Conservation (phyloP, 2,888 invertebrate species). For the Nemurella pictetii region DNA sequence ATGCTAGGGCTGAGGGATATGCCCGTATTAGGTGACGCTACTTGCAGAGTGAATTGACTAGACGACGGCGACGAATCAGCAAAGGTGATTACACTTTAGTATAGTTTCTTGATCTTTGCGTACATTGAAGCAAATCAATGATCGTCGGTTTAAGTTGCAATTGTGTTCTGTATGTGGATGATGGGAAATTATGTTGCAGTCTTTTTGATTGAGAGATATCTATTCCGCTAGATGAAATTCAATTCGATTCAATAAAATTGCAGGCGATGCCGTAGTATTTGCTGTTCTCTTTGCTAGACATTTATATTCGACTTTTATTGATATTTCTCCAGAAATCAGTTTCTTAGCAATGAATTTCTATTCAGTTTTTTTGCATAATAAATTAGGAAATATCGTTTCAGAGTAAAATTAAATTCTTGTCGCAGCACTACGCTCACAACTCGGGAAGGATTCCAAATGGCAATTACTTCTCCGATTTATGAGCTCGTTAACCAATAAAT, state of each 20-base stretch:
- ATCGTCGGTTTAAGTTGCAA: not conserved
- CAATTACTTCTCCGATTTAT: not conserved
- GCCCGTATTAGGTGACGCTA: not conserved
- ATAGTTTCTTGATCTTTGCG: not conserved
- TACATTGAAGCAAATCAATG: not conserved
- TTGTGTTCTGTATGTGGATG: not conserved
- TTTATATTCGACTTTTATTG: not conserved
- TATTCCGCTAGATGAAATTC: not conserved
- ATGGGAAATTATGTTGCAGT: not conserved
- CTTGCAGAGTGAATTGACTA: not conserved
- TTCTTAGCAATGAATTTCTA: not conserved
- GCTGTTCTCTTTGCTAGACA: not conserved
- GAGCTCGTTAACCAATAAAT: not conserved
- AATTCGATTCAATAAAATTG: not conserved
- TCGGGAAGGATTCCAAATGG: not conserved
- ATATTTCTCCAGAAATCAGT: not conserved
- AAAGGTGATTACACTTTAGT: not conserved
- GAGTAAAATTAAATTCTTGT: not conserved
- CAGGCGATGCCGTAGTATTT: not conserved
- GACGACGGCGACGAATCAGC: not conserved
- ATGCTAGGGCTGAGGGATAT: too few species aligned
- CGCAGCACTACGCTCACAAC: too few species aligned
- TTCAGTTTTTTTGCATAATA: not conserved
- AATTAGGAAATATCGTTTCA: not conserved
- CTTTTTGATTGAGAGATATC: not conserved